Base-by-base conservation (phyloP, 92 coral and sea anemone species). In the Plumapathes pennacea region DNA sequence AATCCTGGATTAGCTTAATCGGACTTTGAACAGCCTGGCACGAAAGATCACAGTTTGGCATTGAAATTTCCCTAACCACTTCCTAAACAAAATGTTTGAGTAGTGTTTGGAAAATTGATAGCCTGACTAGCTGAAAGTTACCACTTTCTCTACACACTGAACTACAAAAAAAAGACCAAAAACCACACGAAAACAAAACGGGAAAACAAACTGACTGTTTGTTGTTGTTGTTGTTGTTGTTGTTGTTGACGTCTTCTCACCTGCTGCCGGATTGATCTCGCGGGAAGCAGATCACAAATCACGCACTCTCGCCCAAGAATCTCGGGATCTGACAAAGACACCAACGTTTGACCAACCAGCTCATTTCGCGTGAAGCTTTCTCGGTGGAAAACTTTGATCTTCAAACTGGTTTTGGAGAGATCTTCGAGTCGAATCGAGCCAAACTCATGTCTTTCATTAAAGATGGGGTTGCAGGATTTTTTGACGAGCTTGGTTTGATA, bases 381-480 rank as follows among this genome's bases (percentile, higher is more conserved):
- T 21, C 81, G 77, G 38, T 82, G 64, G 33, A 72, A 48, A 20
- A 87, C 32, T 39, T 82, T 77, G 62, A 87, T 38, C 54, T 80
- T 81, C 32, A 87, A 33, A 18, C 37, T 33, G 8, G 86, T 65
- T 44, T 82, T 71, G 13, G 58, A 38, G 4, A 87, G 71, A 58
- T 82, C 85, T 4, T 72, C 20, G 23, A 60, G 33, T 57, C 58
- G 58, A 28, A 87, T 38, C 24, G 40, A 53, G 6, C 72, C 81
- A 49, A 87, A 87, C n/a, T 62, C 43, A 52, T 71, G 72, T 43
- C 38, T 66, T 21, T 71, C 83, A 41, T 87, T 89, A 45, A 71
- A 87, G 15, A 87, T 82, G 37, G 95, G 95, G 62, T 87, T 87
- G 60, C 95, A 87, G 23, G 86, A 82, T 28, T 87, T 87, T 69